Conservation (phyloP, 2,888 invertebrate genomes). For the Taphrorychus bicolor region DNA sequence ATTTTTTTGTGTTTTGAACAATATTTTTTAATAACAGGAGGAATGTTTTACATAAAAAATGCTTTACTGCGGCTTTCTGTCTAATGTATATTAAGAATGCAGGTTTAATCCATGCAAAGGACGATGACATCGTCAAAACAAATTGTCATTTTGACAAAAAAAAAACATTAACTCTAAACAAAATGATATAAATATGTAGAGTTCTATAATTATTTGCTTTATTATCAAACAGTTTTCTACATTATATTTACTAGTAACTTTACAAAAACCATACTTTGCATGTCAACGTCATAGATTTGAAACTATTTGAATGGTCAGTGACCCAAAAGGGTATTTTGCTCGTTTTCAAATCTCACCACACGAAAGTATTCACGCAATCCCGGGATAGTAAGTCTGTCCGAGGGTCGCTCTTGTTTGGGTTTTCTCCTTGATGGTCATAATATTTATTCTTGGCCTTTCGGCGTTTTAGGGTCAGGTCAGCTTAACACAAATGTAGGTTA, state of each 20-base stretch:
- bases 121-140: too few relatives aligned
- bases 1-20: neutral
- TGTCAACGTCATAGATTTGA: neutral
- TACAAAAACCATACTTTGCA: neutral
- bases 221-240: neutral
- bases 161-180: too few relatives aligned
- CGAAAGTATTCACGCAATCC: conserved; percentile 54
- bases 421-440: conserved; percentile 48
- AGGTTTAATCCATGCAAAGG: too few relatives aligned
- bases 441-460: conserved; percentile 48
- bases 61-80: too few relatives aligned
- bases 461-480: conserved; percentile 31
- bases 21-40: neutral
- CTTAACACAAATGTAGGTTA: too few relatives aligned
- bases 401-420: conserved; percentile 52
- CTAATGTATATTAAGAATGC: too few relatives aligned
- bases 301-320: conserved; percentile 24
- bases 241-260: neutral
- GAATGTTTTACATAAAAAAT: too few relatives aligned
- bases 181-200: too few relatives aligned
- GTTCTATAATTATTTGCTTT: too few relatives aligned
- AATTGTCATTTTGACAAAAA: too few relatives aligned
- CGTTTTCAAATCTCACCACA: conserved; percentile 53
- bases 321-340: conserved; percentile 52
- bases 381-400: conserved; percentile 39